A percentile compares a stretch with the other conserved stretches of the same genome.
Evolutionary conservation across 2,888 invertebrate species (phyloP).

Genomic region (Drosophila mulleri): DNA sequence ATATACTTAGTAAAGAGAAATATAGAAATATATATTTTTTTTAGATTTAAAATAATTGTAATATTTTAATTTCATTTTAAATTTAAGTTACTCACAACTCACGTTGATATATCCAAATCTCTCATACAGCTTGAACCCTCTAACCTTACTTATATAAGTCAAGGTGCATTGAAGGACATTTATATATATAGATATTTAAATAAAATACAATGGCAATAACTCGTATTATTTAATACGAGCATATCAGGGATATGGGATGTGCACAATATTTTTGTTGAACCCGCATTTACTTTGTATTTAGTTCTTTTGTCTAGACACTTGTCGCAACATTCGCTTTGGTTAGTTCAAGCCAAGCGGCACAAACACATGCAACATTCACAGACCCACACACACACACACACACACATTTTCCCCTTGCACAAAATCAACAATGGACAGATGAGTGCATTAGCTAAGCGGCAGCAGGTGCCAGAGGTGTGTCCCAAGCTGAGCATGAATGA

Average conservation of each 20-base stretch:
- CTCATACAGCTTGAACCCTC: not conserved
- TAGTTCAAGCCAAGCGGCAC: conserved; percentile 20
- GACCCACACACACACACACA: not conserved
- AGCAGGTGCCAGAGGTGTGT: not conserved
- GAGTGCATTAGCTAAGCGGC: conserved; percentile 17
- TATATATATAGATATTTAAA: not conserved
- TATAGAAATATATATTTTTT: no score
- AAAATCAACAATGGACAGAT: conserved; percentile 52
- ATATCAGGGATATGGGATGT: not conserved
- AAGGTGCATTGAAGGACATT: not conserved
- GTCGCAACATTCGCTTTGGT: conserved; percentile 11
- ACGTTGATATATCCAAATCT: not conserved
- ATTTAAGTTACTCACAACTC: not conserved
- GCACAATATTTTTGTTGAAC: conserved; percentile 11
- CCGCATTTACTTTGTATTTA: conserved; percentile 17
- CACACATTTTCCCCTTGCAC: not conserved
- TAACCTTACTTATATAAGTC: not conserved
- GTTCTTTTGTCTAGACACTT: conserved; percentile 52
- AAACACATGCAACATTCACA: conserved; percentile 28
- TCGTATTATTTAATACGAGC: not conserved
- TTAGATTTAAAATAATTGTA: not conserved
- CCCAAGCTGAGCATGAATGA: not conserved
- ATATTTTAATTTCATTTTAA: not conserved
- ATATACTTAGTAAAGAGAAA: not conserved
- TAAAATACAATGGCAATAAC: not conserved